Evolutionary conservation across 2,113 vertebrate genomes (phyloP), one percentile per base, ranked within the genome.

Genomic region (Coreoperca whiteheadi): DNA sequence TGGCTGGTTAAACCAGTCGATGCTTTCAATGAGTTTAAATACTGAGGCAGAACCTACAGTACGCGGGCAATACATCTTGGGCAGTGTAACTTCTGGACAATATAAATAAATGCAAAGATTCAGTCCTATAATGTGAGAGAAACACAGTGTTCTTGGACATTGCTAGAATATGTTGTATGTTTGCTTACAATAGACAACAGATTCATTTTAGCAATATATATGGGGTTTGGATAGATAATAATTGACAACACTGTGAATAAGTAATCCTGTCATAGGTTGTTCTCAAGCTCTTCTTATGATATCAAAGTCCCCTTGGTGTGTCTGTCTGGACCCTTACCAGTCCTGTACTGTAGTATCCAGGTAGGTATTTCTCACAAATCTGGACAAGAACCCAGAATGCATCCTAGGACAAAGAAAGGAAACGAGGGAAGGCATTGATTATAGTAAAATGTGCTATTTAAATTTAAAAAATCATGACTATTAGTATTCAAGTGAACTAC

Each of bases 301-400:
- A 10, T 64, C 21, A 64, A 80, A 72, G 39, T 79, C 48, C 15
- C 6, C 32, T 57, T 46, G 50, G 48, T 39, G 25, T 32, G 23
- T 51, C 21, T 37, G 7, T 63, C 3, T 14, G 34, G 66, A 43
- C 30, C 25, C 94, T 88, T 91, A 96, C 96, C 95, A 96, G 92
- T 56, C 95, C 96, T 51, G 93, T 83, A n/a, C 96, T 96, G 94
- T 96, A 96, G 79, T 96, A 96, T 77, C 96, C 96, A 60, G 96
- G 96, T 66, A 96, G 93, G 79, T 96, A 96, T 83, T 96, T 96
- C 89, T 96, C 96, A 92, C 96, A 96, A 50, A 96, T 96, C 89
- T 96, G 96, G 34, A 96, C 95, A 54, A 96, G 93, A 75, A 90
- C 91, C 96, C 96, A 96, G 82, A 96, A 96, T 3, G 96, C 96